phyloP scores from a whole-genome alignment of 2,113 vertebrate genomes.

The Eira barbara region DNA sequence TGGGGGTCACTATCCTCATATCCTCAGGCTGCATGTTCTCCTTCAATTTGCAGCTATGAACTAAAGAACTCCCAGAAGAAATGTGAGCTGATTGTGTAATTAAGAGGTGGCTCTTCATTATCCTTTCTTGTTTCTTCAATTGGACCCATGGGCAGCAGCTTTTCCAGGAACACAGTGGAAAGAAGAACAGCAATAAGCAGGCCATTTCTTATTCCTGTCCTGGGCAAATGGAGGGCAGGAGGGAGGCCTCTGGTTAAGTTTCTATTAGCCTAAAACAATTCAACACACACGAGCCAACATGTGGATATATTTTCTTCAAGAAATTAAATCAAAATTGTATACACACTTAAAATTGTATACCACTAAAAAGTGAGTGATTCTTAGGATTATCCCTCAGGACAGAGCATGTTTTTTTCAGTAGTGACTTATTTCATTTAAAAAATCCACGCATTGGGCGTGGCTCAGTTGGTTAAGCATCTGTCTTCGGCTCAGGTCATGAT shows the following conservation, averaged over 20 bases:
- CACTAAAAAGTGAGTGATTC: not conserved
- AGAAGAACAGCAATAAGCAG: not conserved
- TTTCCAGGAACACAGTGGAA: not conserved
- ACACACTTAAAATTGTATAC: not conserved
- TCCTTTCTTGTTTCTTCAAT: slow-evolving; percentile 42
- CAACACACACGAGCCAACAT: not conserved
- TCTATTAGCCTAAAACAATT: not conserved
- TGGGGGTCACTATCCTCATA: not conserved
- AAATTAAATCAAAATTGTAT: not conserved
- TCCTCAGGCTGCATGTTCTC: not conserved
- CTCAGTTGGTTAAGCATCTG: no score
- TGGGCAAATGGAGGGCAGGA: not conserved
- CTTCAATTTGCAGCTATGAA: not conserved
- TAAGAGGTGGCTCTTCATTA: slow-evolving; percentile 63
- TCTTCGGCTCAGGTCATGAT: no score
- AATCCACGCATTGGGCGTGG: not conserved
- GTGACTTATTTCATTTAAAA: not conserved
- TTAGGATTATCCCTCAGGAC: not conserved
- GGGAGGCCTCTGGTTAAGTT: not conserved
- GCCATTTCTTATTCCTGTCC: not conserved
- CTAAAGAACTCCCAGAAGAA: slow-evolving; percentile 43
- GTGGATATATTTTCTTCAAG: not conserved
- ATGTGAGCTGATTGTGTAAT: slow-evolving; percentile 54
- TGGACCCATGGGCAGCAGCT: slow-evolving; percentile 57
- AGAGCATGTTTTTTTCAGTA: not conserved